A percentile compares a stretch with the other conserved stretches of the same genome.
These are phyloP conservation scores for Octonoba sinensis DNA, from an alignment of 2,888 invertebrate species.

Conservation along the genomic window DNA sequence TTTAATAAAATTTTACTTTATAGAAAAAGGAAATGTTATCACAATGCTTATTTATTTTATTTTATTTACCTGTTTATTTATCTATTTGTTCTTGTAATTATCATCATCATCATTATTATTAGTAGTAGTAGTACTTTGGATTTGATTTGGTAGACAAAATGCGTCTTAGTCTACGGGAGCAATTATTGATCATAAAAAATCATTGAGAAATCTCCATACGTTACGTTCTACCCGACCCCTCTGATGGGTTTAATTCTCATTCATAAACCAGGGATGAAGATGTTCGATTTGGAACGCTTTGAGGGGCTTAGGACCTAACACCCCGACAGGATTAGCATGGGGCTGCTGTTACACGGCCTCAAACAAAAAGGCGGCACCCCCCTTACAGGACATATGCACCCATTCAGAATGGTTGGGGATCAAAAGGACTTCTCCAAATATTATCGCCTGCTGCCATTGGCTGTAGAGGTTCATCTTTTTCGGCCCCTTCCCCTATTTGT, in stretches of 20 bases:
- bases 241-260: neutral
- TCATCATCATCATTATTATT: no score
- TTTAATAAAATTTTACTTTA: no score
- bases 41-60: no score
- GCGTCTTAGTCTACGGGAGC: neutral
- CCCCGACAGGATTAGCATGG: conserved; percentile 4
- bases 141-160: neutral
- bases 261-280: conserved; percentile 22
- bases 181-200: neutral
- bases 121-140: no score
- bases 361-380: conserved; percentile 24
- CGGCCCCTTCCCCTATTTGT: neutral
- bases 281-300: conserved; percentile 20
- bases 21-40: no score
- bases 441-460: conserved; percentile 51
- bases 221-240: neutral
- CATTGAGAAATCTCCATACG: neutral
- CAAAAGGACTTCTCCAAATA: conserved; percentile 35
- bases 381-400: conserved; percentile 24
- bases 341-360: conserved; percentile 5
- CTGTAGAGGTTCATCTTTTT: conserved; percentile 8
- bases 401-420: conserved; percentile 1
- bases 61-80: no score
- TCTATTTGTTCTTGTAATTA: no score
- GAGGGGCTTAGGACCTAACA: conserved; percentile 7